Evolutionary conservation across 1,140 invertebrate genomes (phyloP), one percentile per base, ranked within the genome.

Genomic region (Zaprionus tsacasi): DNA sequence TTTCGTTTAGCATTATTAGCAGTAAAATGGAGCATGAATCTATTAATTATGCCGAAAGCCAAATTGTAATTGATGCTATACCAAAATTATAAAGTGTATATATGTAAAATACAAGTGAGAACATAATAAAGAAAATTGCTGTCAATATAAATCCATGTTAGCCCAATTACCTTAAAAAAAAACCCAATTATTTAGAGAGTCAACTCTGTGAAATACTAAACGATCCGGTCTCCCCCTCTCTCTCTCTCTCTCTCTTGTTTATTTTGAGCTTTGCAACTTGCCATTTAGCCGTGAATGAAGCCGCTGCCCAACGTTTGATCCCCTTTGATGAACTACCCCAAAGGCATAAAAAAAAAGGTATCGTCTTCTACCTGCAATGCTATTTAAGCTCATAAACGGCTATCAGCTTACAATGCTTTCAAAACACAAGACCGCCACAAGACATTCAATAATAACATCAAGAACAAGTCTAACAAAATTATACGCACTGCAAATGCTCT

Each of bases 351-450:
- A 38, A 43, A 21, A 21, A 1, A 59, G 30, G 56, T 57, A 57
- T 74, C n/a, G 40, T 45, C 21, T 61, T 76, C 78, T 86, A 88
- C 83, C 82, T 87, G 82, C 76, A 77, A 74, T 82, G 79, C 83
- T 80, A 75, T 82, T 88, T 80, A 75, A 80, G 83, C 86, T 80
- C 82, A 88, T 87, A 87, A 87, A 88, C 72, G 77, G 70, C 83
- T 82, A 87, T 87, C 82, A 80, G 70, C 78, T 88, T 80, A 88
- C 83, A 77, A 56, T 61, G 79, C 70, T 77, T 79, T 73, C 55
- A 82, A 79, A 80, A 88, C 70, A 73, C 69, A 43, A 82, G 63
- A 67, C 40, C 54, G 52, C 33, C 63, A 59, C 27, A 30, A 30
- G 54, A 63, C 63, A 63, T 71, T 64, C 50, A 59, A 70, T 70